Conservation (phyloP, 2,113 vertebrate species). For the Anseranas semipalmata region DNA sequence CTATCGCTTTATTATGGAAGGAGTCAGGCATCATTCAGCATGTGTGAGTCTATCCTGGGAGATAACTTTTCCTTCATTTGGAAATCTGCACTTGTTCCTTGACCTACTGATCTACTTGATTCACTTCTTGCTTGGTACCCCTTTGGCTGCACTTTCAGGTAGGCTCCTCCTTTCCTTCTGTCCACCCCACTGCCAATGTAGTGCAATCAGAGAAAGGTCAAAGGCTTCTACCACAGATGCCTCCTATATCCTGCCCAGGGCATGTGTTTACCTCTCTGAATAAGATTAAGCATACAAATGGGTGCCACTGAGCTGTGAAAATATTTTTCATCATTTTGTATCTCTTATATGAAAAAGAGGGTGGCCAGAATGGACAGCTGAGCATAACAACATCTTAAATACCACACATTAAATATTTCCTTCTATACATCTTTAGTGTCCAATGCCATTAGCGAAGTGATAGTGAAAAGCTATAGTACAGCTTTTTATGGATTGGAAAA, state of each 20-base stretch:
- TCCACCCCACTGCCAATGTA: neutral
- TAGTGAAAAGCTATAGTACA: neutral
- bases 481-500: neutral
- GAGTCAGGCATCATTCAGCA: fast-evolving
- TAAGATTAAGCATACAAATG: neutral
- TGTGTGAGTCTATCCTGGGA: neutral
- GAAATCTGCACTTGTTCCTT: neutral
- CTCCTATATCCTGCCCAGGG: neutral
- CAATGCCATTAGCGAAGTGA: neutral
- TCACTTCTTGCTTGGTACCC: neutral
- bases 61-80: neutral
- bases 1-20: neutral
- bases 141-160: neutral
- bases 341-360: neutral
- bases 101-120: neutral
- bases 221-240: neutral
- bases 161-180: neutral
- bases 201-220: neutral
- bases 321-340: neutral
- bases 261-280: neutral
- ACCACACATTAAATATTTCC: neutral
- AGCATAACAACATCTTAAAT: neutral
- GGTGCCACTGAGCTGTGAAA: neutral
- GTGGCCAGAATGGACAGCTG: neutral
- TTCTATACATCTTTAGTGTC: neutral